Evolutionary conservation across 2,888 invertebrate genomes (phyloP), one percentile per base, ranked within the genome.

Genomic region (Aspidiotus destructor): DNA sequence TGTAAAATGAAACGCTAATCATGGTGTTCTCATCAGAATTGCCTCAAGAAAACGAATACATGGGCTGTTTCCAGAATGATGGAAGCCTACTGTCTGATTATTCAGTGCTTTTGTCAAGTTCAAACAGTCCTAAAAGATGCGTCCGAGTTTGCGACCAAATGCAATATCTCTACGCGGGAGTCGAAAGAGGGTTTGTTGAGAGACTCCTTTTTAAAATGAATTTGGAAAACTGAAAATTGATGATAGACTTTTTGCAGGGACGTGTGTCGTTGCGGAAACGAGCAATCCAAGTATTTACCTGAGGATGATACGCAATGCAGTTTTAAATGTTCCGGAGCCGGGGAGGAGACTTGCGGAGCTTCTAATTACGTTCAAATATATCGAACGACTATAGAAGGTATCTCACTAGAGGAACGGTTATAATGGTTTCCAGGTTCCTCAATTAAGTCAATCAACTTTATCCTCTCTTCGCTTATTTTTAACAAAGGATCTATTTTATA

Each of bases 51-150:
- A n/a, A 13, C n/a, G n/a, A 11, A 48, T 48, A 57, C 28, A 57
- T 69, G 15, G 71, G 71, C 54, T 71, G 71, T 71, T 71, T 53
- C 15, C 16, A 53, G 41, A 62, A 60, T 11, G 52, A 69, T 8
- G 64, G 64, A 58, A 54, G 41, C 16, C 28, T 61, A n/a, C 58
- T 71, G 11, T 41, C 15, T 9, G 62, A 70, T 17, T 58, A 58
- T 3, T 63, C 68, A 42, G 60, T 60, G 16, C 58, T 68, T 54
- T 55, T 71, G 48, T 16, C 65, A 8, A 61, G 42, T 9, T 65
- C 71, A 6, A 70, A 70, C 48, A 52, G 7, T 11, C 70, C 71
- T 11, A 61, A 58, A 15, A 62, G 44, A 62, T 71, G 71, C 58
- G 52, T 62, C 57, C 17, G 48, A 2, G 41, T 67, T 8, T 71